Evolutionary conservation across 2,797 vertebrate genomes (phyloP).

Genomic region (Petrocephalus schoutedeni): DNA sequence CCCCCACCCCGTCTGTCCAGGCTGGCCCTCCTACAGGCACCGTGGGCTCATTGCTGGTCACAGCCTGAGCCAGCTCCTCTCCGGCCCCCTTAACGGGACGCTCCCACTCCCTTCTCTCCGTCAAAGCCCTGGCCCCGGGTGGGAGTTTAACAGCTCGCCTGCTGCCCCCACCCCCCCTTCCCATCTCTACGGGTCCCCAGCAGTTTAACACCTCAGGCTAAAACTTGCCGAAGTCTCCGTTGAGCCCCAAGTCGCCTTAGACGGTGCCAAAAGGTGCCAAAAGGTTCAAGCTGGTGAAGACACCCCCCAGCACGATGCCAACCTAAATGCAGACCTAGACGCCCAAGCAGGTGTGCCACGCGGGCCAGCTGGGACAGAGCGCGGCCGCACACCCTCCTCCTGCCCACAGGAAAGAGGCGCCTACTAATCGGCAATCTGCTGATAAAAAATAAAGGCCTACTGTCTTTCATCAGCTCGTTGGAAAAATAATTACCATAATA

Average conservation of each 20-base stretch:
- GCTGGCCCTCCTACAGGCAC: conserved; percentile 21
- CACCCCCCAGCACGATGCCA: not conserved
- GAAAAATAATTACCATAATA: conserved; percentile 77
- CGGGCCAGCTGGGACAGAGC: conserved; percentile 32
- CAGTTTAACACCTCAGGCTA: not conserved
- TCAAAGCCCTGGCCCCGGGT: not conserved
- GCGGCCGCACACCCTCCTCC: conserved; percentile 49
- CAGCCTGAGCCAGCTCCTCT: not conserved
- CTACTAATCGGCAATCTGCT: conserved; percentile 67
- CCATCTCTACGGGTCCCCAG: not conserved
- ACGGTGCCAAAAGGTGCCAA: not conserved
- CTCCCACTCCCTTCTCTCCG: not conserved
- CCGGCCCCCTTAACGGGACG: not conserved
- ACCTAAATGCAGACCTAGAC: not conserved
- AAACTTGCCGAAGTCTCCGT: not conserved
- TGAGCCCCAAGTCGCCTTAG: not conserved
- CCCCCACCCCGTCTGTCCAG: conserved; percentile 44
- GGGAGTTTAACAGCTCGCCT: not conserved
- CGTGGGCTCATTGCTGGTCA: not conserved
- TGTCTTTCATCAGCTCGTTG: conserved; percentile 66
- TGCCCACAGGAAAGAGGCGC: conserved; percentile 56
- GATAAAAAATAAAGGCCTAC: conserved; percentile 64
- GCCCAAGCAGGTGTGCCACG: not conserved
- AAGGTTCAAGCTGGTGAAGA: not conserved
- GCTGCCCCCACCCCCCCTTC: not conserved